phyloP scores from a whole-genome alignment of 2,797 vertebrate species.

The Melanotaenia parkinsoni region DNA sequence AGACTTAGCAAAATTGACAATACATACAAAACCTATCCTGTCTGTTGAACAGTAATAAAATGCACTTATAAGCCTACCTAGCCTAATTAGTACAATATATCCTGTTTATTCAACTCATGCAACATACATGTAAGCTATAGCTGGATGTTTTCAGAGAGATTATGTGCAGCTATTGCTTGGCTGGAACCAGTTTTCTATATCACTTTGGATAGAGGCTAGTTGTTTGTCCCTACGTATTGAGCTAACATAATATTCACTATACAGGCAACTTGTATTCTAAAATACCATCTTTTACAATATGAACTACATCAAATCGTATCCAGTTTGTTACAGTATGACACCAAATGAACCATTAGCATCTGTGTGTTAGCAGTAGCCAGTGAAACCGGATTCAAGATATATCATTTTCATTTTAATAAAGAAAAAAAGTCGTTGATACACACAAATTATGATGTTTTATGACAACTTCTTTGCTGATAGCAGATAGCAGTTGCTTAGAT shows the following conservation, averaged over 20 bases:
- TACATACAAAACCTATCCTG: too few species aligned
- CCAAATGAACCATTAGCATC: too few species aligned
- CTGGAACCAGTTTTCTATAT: background rate
- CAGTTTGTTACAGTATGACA: too few species aligned
- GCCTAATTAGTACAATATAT: too few species aligned
- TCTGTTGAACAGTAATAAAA: too few species aligned
- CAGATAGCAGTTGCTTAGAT: background rate
- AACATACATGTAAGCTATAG: background rate
- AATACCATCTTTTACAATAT: too few species aligned
- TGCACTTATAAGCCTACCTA: too few species aligned
- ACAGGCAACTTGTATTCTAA: background rate
- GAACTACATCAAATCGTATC: too few species aligned
- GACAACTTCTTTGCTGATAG: background rate
- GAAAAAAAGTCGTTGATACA: too few species aligned
- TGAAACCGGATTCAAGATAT: background rate
- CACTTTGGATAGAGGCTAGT: background rate
- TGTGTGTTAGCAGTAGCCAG: too few species aligned
- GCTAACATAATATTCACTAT: background rate
- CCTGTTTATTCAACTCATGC: too few species aligned
- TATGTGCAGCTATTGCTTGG: background rate
- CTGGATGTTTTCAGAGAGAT: background rate
- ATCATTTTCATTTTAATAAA: background rate
- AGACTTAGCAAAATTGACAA: background rate
- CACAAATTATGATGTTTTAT: too few species aligned
- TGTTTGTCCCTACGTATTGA: background rate